Evolutionary conservation across 1,140 invertebrate genomes (phyloP), one percentile per base, ranked within the genome.

Genomic region (Heliconius hewitsoni): DNA sequence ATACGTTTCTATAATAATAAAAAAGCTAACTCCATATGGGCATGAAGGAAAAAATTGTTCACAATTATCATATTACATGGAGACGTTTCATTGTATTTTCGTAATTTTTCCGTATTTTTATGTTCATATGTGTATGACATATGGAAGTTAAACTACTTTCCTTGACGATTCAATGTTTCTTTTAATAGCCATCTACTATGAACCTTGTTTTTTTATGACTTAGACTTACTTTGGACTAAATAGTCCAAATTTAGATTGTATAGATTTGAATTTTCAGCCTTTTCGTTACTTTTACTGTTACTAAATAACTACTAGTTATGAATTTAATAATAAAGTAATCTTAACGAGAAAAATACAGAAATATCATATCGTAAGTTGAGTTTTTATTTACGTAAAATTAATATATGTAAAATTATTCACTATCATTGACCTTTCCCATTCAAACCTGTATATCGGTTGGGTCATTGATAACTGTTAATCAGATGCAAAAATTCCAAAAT

Each of bases 101-200:
- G 74, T 71, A 52, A 70, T 80, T 80, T 80, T 80, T 80, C 78
- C 74, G 52, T 80, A 23, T 80, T 11, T 8, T 57, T 57, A 73
- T 76, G 74, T 9, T 80, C 52, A 34, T 39, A 73, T 73, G 60
- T 76, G 70, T 72, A 16, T 42, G n/a, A 76, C 42, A 46, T 4
- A 46, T 13, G 13, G 13, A 46, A 46, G 42, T 46, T 3, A 46
- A 46, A 46, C 13, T 46, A 13, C 71, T 80, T 39, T 70, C 74
- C 23, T 23, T 23, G 23, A 23, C 23, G 23, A 23, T 23, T 30
- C 30, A 2, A 30, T 42, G 71, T 72, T 76, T 46, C 3, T 46
- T 46, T 73, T 80, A 60, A 70, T 3, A 30, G 57, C 73, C 71
- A 75, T 75, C 1, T 19, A 57, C 55, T 23, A 57, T 57, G n/a